phyloP scores from a whole-genome alignment of 1,140 invertebrate genomes.

The Ditylenchus dipsaci region DNA sequence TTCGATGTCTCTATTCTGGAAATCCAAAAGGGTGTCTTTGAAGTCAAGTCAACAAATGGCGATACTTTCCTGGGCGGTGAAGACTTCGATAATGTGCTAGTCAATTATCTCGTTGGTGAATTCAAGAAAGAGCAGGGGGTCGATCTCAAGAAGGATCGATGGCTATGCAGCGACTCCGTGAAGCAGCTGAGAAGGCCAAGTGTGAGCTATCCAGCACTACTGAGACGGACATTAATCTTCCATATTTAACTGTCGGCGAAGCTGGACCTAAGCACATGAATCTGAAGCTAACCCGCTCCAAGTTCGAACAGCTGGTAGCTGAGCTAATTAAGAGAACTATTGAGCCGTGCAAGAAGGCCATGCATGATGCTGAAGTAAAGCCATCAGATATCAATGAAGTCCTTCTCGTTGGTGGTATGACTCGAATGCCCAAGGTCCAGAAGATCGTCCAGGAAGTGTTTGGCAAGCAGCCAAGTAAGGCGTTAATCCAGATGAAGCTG shows the following conservation, averaged over 20 bases:
- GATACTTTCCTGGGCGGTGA: conserved; percentile 92
- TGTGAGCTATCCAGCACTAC: conserved; percentile 41
- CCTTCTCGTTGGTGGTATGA: conserved; percentile 95
- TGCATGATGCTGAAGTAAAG: conserved; percentile 88
- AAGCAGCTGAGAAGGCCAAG: conserved; percentile 98
- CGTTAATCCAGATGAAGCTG: conserved; percentile 22
- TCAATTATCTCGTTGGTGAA: conserved; percentile 81
- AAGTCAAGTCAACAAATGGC: conserved; percentile 94
- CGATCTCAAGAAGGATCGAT: conserved; percentile 91
- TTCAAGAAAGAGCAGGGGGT: conserved; percentile 96
- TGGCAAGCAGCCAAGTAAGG: conserved; percentile 5
- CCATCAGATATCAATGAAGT: conserved; percentile 93
- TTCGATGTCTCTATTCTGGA: conserved; percentile 94
- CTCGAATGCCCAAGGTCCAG: conserved; percentile 83
- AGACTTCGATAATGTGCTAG: conserved; percentile 91
- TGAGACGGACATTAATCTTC: conserved; percentile 94
- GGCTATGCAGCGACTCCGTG: conserved; percentile 96
- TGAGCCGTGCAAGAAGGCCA: conserved; percentile 87
- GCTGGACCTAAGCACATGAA: conserved; percentile 98
- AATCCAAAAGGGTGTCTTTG: conserved; percentile 94
- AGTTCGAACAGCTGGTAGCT: conserved; percentile 87
- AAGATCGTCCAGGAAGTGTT: conserved; percentile 54
- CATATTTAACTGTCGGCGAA: conserved; percentile 93
- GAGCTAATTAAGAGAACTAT: conserved; percentile 90
- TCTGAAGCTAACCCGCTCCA: conserved; percentile 82